phyloP scores from a whole-genome alignment of 2,888 invertebrate genomes.

The Cabera pusaria region DNA sequence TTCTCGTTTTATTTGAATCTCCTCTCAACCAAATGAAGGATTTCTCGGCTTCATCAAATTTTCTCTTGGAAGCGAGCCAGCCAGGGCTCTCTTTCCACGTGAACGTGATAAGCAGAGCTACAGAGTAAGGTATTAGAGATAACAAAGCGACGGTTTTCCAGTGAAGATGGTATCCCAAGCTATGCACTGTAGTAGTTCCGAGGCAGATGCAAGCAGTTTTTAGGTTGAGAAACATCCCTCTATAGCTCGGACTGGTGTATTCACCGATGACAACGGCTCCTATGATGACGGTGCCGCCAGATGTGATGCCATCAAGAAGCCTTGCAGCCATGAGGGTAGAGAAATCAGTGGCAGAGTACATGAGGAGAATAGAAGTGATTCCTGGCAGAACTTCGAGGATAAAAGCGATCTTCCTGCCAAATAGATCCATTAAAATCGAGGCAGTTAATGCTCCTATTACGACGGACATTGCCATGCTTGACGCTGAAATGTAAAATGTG shows the following conservation, averaged over 20 bases:
- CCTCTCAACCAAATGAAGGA: constrained; percentile 80
- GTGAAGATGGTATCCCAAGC: constrained; percentile 40
- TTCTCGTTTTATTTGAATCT: constrained; percentile 32
- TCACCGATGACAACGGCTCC: constrained; percentile 61
- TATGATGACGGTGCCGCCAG: constrained; percentile 43
- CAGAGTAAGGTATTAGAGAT: constrained; percentile 39
- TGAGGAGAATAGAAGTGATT: constrained; percentile 47
- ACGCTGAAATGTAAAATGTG: constrained; percentile 45
- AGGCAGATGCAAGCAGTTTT: constrained; percentile 54
- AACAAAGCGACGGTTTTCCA: constrained; percentile 52
- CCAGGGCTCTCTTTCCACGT: constrained; percentile 84
- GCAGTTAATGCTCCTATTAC: constrained; percentile 47
- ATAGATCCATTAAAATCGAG: constrained; percentile 48
- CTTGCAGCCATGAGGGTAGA: constrained; percentile 46
- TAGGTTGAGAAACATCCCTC: constrained; percentile 57
- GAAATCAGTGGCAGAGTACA: constrained; percentile 43
- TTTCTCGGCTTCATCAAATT: constrained; percentile 66
- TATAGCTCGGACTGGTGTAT: constrained; percentile 51
- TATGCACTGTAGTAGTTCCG: constrained; percentile 47
- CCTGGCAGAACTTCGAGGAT: constrained; percentile 46
- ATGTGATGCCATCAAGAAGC: constrained; percentile 45
- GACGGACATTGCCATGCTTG: constrained; percentile 43
- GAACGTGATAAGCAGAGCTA: constrained; percentile 49
- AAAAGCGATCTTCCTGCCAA: constrained; percentile 47
- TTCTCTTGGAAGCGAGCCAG: constrained; percentile 77